phyloP scores from a whole-genome alignment of 2,797 vertebrate genomes.

The Crenuchus spilurus region DNA sequence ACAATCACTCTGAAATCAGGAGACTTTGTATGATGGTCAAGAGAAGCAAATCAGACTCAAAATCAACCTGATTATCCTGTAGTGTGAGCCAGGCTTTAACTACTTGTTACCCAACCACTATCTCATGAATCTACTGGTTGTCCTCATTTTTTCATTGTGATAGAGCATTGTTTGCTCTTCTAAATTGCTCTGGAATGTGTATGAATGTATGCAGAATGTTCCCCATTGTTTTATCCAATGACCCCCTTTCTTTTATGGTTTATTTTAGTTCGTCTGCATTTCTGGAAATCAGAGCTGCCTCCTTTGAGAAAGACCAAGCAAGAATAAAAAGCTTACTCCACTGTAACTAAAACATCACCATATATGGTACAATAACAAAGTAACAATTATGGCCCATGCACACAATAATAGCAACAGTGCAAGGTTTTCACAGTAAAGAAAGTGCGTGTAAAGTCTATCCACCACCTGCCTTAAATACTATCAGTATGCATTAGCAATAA shows the following conservation, averaged over 20 bases:
- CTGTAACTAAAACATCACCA: conserved; percentile 8
- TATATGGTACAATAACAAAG: background rate
- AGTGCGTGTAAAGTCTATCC: conserved; percentile 14
- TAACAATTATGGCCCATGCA: conserved; percentile 29
- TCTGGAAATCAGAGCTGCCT: background rate
- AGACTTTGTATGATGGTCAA: no score
- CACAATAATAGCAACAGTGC: conserved; percentile 48
- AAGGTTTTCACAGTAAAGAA: conserved; percentile 53
- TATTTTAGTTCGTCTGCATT: background rate
- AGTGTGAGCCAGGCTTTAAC: background rate
- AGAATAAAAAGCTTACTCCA: background rate
- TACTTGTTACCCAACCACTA: background rate
- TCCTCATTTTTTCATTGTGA: no score
- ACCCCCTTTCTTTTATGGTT: background rate
- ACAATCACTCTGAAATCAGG: no score
- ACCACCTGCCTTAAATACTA: conserved; percentile 4
- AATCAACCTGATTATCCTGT: no score
- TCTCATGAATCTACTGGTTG: no score
- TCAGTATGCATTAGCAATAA: background rate
- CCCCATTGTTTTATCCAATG: background rate
- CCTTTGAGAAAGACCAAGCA: background rate
- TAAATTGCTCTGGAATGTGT: background rate
- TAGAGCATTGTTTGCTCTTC: no score
- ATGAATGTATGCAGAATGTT: background rate
- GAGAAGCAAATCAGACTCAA: no score